Evolutionary conservation across 1,140 invertebrate genomes (phyloP).

Genomic region (Hypothenemus hampei): DNA sequence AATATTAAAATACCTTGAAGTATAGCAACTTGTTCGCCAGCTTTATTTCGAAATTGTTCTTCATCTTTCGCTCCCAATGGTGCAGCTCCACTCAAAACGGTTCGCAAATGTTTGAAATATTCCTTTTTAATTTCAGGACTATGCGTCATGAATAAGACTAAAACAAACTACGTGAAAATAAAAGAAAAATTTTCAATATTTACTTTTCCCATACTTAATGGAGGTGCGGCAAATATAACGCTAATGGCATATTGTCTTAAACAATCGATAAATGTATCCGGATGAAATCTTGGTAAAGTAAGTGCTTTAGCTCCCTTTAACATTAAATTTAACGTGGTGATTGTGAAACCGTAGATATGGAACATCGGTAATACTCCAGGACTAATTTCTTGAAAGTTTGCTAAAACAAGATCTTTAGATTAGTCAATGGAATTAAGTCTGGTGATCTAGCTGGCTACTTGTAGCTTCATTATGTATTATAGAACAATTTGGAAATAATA

Average conservation of each 20-base stretch:
- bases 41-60: slow-evolving; percentile 50
- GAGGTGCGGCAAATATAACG: slow-evolving; percentile 56
- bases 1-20: slow-evolving; percentile 47
- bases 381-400: slow-evolving; percentile 52
- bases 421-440: too few species aligned
- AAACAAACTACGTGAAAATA: neutral
- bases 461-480: too few species aligned
- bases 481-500: too few species aligned
- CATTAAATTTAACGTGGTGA: slow-evolving; percentile 54
- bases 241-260: slow-evolving; percentile 55
- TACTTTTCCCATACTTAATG: slow-evolving; percentile 50
- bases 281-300: slow-evolving; percentile 69
- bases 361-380: slow-evolving; percentile 73
- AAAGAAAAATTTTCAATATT: neutral
- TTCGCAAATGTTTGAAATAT: slow-evolving; percentile 52
- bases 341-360: slow-evolving; percentile 75
- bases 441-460: too few species aligned
- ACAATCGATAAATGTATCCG: slow-evolving; percentile 55
- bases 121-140: slow-evolving; percentile 55
- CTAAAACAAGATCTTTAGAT: too few species aligned
- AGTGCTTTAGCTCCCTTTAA: slow-evolving; percentile 61
- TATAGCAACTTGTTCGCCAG: slow-evolving; percentile 35
- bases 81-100: slow-evolving; percentile 65
- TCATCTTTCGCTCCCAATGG: slow-evolving; percentile 59
- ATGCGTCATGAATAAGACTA: slow-evolving; percentile 63